Evolutionary conservation across 2,113 vertebrate genomes (phyloP), one percentile per base, ranked within the genome.

Genomic region (Pyrgilauda ruficollis): DNA sequence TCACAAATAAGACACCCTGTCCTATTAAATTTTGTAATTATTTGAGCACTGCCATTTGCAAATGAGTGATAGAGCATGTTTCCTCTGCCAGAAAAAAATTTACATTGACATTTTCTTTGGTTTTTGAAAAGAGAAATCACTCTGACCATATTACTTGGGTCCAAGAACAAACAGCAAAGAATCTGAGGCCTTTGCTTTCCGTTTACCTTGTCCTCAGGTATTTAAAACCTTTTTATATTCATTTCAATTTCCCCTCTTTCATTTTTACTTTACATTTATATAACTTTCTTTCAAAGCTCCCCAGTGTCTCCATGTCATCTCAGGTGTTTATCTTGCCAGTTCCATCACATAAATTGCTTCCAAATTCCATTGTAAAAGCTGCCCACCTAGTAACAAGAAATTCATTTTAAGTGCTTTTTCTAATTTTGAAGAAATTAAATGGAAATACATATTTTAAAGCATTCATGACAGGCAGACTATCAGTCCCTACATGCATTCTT

Each of bases 391-490:
- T 24, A 88, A 90, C 12, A 49, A 89, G 64, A 68, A 80, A 70
- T 35, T 61, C 0, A 50, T 69, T 95, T 92, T 92, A 81, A 81
- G 66, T 89, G 31, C 8, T 72, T 55, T 84, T 93, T 72, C 82
- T 73, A 86, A 83, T 66, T 80, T 84, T 19, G 39, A n/a, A 56
- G 46, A 77, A 93, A 74, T n/a, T 61, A 81, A 96, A 94, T 80
- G 50, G 55, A 78, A 93, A 92, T 61, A 84, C 8, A n/a, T 47
- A 84, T 72, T 95, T 94, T 35, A 89, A 90, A 87, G 35, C 49
- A 56, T 81, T 78, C 59, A 59, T 43, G 35, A 92, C 63, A 90
- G 43, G 59, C 63, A 93, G 70, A 68, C 59, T 88, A 80, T 66
- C 74, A 55, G 79, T 37, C 64, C 93, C 47, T 55, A 33, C 39